These are phyloP conservation scores for Megatriorchis doriae DNA, from an alignment of 2,113 vertebrate species.

Conservation along the genomic window DNA sequence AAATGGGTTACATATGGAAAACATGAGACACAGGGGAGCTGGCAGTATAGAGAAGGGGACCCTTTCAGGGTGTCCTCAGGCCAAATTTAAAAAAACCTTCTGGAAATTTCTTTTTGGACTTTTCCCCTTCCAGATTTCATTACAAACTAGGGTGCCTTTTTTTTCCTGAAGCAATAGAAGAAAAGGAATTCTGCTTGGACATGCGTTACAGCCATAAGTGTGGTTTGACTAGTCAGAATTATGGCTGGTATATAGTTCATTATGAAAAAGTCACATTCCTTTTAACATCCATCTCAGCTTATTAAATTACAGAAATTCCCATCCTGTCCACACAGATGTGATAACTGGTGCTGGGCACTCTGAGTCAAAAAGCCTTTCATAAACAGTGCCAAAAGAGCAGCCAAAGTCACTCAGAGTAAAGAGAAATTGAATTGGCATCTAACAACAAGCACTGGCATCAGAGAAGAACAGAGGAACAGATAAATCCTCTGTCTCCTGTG, in stretches of 20 bases:
- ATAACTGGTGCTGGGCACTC: neutral
- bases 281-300: neutral
- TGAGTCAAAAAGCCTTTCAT: neutral
- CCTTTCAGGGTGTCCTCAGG: neutral
- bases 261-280: neutral
- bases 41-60: neutral
- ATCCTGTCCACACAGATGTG: neutral
- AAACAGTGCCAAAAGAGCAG: neutral
- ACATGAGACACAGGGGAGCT: neutral
- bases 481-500: neutral
- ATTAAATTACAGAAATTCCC: neutral
- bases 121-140: neutral
- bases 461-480: neutral
- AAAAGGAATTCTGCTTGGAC: neutral
- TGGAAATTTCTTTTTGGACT: neutral
- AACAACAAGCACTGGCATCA: neutral
- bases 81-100: neutral
- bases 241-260: neutral
- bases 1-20: neutral
- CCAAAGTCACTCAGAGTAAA: neutral
- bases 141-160: neutral
- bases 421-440: neutral
- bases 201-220: rapidly evolving
- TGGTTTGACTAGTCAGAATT: neutral
- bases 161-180: neutral